Base-by-base conservation (phyloP, 2,888 invertebrate genomes). In the Tachina lurida region DNA sequence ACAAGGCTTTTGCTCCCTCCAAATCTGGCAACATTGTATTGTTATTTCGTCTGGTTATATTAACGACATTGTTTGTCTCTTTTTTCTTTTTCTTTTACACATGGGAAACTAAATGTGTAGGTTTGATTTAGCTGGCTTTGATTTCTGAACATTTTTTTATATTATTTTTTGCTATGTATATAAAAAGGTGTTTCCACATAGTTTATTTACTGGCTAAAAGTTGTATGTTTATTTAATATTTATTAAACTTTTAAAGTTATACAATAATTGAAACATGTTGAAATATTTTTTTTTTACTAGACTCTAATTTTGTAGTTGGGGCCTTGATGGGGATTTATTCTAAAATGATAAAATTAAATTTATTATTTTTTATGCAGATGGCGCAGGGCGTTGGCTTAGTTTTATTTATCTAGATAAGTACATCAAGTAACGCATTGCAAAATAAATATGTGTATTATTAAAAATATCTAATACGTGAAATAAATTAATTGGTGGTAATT, bases 71-170 rank as follows among this genome's bases (percentile, higher is more conserved):
- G 49, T 67, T 70, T 60, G 76, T 60, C 73, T 83, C 15, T 54
- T 62, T 49, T 84, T 73, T 54, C 49, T 71, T 17, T 39, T 15
- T 54, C 19, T 43, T 3, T 17, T 17, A 31, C 43, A 56, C 13
- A 0, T 22, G 13, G 31, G 31, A 31, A 58, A 67, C 22, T 43
- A 52, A 39, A 31, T 45, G 83, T 78, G 83, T 84, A 84, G 78
- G 83, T 73, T 82, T 63, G 62, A 31, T 82, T 63, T 41, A 49
- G 9, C 70, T 76, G 58, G 71, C 63, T 83, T 83, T 73, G 71
- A 78, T 67, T 73, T 84, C 60, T 73, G 60, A 74, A 73, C 52
- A 7, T 74, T 62, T 71, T 73, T 56, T 49, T 45, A 60, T 45
- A 17, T n/a, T 63, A 43, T 54, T 68, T 13, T 49, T 54, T 52